Base-by-base conservation (phyloP, 2,888 invertebrate genomes). In the Aplocera efformata region DNA sequence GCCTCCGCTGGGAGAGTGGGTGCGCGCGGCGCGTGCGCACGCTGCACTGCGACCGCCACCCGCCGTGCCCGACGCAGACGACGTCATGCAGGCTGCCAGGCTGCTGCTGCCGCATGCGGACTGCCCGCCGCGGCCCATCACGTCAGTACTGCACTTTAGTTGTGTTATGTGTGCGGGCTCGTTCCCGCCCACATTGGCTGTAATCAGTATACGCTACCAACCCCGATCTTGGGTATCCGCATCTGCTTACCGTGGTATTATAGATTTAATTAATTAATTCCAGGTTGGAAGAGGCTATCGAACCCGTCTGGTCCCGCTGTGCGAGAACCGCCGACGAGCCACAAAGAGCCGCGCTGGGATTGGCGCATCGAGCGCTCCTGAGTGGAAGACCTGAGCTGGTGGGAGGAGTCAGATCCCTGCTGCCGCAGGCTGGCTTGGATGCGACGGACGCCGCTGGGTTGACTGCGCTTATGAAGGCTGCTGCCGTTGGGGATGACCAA, bases 1-100 rank as follows among this genome's bases (percentile, higher is more conserved):
- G 50, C 97, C 97, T 0, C 97, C 97, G 7, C 84, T 97, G 45
- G 93, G 95, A n/a, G 97, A 97, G 81, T 97, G 97, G 97, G 84
- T 96, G 53, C 89, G 97, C 7, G 96, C 95, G 0, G 92, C 94
- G 3, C 91, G 93, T 0, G 95, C 96, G 1, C 96, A 96, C 78
- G 93, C 95, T 0, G 93, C 94, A 51, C 92, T 96, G 67, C 90
- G 96, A 5, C 92, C 93, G 47, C 93, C 95, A 1, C 90, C 92
- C 11, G 91, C 93, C 47, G 91, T 95, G 32, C 96, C 95, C 63
- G 96, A 95, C 74, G 92, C 93, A 32, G 96, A 96, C 67, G 97
- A 97, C 72, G 92, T 97, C 17, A 91, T 94, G 90, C 97, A 97
- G 81, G 95, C 97, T 0, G 96, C 97, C 0, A 78, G 96, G 4